Percentiles rank a stretch among this genome's conserved stretches.
phyloP scores from a whole-genome alignment of 2,888 invertebrate species.

The Ligdia adustata region DNA sequence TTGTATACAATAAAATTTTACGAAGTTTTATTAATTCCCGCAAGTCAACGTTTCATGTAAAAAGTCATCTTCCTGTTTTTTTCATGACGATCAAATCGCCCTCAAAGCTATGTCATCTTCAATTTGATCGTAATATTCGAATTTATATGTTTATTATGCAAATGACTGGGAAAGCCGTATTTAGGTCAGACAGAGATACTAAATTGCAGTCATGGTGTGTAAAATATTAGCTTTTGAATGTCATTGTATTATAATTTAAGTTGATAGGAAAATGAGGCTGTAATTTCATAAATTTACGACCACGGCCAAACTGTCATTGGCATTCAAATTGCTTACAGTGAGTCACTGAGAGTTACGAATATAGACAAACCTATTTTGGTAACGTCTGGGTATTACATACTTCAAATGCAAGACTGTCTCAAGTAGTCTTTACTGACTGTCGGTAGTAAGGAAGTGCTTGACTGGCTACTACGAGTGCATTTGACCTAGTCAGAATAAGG shows the following conservation, averaged over 20 bases:
- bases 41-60: not conserved
- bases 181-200: slow-evolving; percentile 20
- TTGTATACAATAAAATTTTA: too few relatives aligned
- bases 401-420: slow-evolving; percentile 55
- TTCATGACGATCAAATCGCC: slow-evolving; percentile 29
- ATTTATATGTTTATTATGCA: slow-evolving; percentile 33
- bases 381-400: slow-evolving; percentile 74
- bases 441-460: too few relatives aligned
- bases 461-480: too few relatives aligned
- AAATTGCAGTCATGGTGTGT: slow-evolving; percentile 14
- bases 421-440: slow-evolving; percentile 51
- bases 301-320: slow-evolving; percentile 19
- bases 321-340: slow-evolving; percentile 44
- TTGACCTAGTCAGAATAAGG: too few relatives aligned
- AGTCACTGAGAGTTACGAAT: slow-evolving; percentile 54
- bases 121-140: slow-evolving; percentile 27
- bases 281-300: slow-evolving; percentile 18
- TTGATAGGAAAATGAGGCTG: slow-evolving; percentile 20
- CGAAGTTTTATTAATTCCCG: too few relatives aligned
- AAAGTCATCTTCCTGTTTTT: slow-evolving; percentile 8
- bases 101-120: slow-evolving; percentile 27
- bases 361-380: slow-evolving; percentile 64
- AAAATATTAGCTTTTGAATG: slow-evolving; percentile 22
- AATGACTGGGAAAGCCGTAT: slow-evolving; percentile 27
- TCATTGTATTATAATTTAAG: slow-evolving; percentile 27